These are phyloP conservation scores for Toxotes chatareus DNA, from an alignment of 2,113 vertebrate genomes.

Conservation along the genomic window DNA sequence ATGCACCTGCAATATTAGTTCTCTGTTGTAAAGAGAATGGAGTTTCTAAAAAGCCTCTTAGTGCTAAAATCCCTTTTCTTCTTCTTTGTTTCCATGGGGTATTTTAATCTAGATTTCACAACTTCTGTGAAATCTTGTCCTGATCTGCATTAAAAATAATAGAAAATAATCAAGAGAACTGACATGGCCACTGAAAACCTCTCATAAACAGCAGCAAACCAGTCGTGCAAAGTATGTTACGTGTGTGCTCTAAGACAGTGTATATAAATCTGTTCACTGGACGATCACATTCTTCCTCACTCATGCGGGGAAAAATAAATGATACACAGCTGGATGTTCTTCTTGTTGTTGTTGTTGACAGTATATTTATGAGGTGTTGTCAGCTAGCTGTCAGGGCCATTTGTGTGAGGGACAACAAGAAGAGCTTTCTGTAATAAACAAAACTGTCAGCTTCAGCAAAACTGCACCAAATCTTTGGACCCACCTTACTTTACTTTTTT, in stretches of 20 bases:
- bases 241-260: not conserved
- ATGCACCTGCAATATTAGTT: conserved; percentile 25
- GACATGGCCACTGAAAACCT: conserved; percentile 20
- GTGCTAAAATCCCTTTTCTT: not conserved
- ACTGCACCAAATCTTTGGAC: not conserved
- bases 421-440: conserved; percentile 18
- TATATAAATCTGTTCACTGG: conserved; percentile 20
- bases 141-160: not conserved
- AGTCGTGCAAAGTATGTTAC: conserved; percentile 4
- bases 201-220: conserved; percentile 14
- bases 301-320: conserved; percentile 12
- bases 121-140: not conserved
- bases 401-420: conserved; percentile 15
- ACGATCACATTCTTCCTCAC: not conserved
- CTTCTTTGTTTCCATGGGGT: not conserved
- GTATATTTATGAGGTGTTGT: conserved; percentile 17
- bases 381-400: conserved; percentile 5
- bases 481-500: not conserved
- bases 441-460: conserved; percentile 27
- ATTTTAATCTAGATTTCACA: conserved; percentile 7
- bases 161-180: not conserved
- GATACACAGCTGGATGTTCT: not conserved
- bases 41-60: conserved; percentile 16
- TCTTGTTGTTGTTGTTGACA: conserved; percentile 6
- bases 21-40: not conserved